phyloP scores from a whole-genome alignment of 2,888 invertebrate genomes.

The Nomada ferruginata region DNA sequence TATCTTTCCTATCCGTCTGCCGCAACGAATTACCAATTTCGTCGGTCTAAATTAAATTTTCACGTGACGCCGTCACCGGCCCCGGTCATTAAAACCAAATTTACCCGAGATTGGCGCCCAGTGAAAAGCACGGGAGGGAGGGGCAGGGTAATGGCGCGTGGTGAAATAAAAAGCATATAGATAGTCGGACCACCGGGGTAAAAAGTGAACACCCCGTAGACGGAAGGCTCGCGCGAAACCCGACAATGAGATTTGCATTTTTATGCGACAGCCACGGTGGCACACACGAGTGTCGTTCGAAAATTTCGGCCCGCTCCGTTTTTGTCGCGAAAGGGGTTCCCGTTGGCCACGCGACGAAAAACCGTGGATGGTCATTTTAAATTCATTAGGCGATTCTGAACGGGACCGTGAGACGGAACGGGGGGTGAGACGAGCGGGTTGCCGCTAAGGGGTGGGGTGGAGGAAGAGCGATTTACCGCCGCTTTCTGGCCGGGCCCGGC shows the following conservation, averaged over 20 bases:
- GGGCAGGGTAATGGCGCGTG: conserved; percentile 55
- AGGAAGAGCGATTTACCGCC: conserved; percentile 64
- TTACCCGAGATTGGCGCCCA: conserved; percentile 71
- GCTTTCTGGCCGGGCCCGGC: conserved; percentile 59
- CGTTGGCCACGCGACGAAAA: conserved; percentile 52
- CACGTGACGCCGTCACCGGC: conserved; percentile 70
- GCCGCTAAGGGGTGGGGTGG: conserved; percentile 43
- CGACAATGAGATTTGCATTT: conserved; percentile 72
- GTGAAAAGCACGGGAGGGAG: conserved; percentile 45
- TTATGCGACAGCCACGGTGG: conserved; percentile 51
- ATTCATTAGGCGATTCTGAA: conserved; percentile 78
- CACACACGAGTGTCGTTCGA: conserved; percentile 31
- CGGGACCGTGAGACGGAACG: conserved; percentile 49
- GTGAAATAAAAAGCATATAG: conserved; percentile 25
- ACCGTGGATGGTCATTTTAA: conserved; percentile 74
- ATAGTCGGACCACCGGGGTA: conserved; percentile 8
- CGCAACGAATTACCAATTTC: conserved; percentile 66
- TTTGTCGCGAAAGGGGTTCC: conserved; percentile 8
- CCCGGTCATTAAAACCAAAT: conserved; percentile 78
- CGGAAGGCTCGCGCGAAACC: conserved; percentile 30
- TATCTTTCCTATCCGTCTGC: conserved; percentile 45
- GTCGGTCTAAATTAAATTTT: conserved; percentile 70
- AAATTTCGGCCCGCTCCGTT: conserved; percentile 42
- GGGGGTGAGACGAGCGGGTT: background rate
- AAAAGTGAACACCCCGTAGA: conserved; percentile 46